These are phyloP conservation scores for Schrankia costaestrigalis DNA, from an alignment of 2,888 invertebrate genomes.

Conservation along the genomic window DNA sequence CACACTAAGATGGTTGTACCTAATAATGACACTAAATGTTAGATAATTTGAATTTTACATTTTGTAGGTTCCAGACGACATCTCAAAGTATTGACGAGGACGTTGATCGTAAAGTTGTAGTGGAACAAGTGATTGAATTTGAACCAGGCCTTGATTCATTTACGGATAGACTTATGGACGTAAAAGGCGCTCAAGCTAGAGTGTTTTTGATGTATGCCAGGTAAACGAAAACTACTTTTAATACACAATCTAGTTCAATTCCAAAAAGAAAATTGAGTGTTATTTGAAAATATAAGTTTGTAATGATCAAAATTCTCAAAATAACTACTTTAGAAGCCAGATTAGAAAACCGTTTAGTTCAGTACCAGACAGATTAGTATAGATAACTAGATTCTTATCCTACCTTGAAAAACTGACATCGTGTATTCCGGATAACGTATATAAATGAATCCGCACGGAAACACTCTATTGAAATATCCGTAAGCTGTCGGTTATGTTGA, in stretches of 20 bases:
- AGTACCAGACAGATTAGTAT: too few relatives aligned
- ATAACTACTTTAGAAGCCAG: too few relatives aligned
- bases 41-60: slow-evolving; percentile 1
- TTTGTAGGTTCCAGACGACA: slow-evolving; percentile 89
- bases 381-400: too few relatives aligned
- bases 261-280: too few relatives aligned
- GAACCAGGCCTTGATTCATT: slow-evolving; percentile 94
- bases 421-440: too few relatives aligned
- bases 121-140: slow-evolving; percentile 95
- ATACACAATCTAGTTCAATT: not conserved
- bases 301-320: too few relatives aligned
- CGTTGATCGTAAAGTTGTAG: slow-evolving; percentile 94
- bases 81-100: slow-evolving; percentile 96
- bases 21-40: not conserved
- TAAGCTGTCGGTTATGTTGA: too few relatives aligned
- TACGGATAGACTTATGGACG: slow-evolving; percentile 88
- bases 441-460: too few relatives aligned
- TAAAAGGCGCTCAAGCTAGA: slow-evolving; percentile 92
- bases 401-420: too few relatives aligned
- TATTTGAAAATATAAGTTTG: too few relatives aligned
- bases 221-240: slow-evolving; percentile 70
- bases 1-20: not conserved
- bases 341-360: too few relatives aligned
- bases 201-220: slow-evolving; percentile 96
- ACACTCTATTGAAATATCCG: too few relatives aligned